Conservation (phyloP, 2,113 vertebrate genomes). For the Aspiorhynchus laticeps region DNA sequence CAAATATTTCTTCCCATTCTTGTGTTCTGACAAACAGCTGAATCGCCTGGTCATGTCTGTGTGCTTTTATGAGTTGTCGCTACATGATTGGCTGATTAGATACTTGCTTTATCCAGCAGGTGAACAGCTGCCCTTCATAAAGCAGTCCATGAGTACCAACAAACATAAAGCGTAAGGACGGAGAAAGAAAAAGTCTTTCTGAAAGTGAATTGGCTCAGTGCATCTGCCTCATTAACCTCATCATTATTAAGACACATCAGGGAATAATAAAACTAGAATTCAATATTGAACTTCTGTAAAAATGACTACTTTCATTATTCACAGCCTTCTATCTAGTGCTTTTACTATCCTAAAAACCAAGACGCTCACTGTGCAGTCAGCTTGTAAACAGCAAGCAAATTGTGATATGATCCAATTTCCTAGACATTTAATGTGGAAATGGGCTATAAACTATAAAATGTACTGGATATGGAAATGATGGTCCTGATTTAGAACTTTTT, state of each 20-base stretch:
- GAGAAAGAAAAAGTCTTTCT: slow-evolving; percentile 42
- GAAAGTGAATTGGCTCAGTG: slow-evolving; percentile 62
- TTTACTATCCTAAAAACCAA: slow-evolving; percentile 58
- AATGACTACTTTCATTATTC: slow-evolving; percentile 69
- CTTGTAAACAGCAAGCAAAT: slow-evolving; percentile 75
- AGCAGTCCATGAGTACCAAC: neutral
- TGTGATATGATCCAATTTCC: slow-evolving; percentile 63
- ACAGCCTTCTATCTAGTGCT: slow-evolving; percentile 55
- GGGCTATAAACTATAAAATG: slow-evolving; percentile 70
- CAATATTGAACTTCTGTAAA: slow-evolving; percentile 60
- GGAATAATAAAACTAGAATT: slow-evolving; percentile 50
- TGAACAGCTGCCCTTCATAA: neutral
- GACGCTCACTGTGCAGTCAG: slow-evolving; percentile 68
- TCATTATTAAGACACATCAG: slow-evolving; percentile 65
- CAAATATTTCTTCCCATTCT: neutral
- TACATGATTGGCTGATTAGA: neutral
- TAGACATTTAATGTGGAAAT: slow-evolving; percentile 64
- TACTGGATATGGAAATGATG: slow-evolving; percentile 51
- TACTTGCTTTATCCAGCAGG: neutral
- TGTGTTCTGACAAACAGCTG: neutral
- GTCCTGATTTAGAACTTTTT: neutral
- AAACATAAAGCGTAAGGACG: neutral
- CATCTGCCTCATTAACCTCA: slow-evolving; percentile 69
- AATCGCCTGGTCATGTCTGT: neutral
- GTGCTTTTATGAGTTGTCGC: neutral